Evolutionary conservation across 2,797 vertebrate genomes (phyloP), one percentile per base, ranked within the genome.

Genomic region (Crypturellus tataupa): DNA sequence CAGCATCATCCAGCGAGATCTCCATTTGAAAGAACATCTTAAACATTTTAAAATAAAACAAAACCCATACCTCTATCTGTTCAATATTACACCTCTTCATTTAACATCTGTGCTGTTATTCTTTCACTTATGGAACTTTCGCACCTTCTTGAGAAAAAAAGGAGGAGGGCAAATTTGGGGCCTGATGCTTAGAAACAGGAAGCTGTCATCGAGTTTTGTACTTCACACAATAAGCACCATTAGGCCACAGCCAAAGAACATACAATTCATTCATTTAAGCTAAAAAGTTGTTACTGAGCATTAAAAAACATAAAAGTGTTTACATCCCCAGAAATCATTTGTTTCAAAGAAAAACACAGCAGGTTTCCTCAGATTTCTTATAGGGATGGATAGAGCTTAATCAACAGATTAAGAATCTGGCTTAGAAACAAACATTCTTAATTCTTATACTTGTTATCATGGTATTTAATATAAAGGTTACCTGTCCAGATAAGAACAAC

Each of bases 31-130:
- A 92, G 64, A 93, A 20, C 71, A 83, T 67, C 78, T 89, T 90
- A 82, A 93, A 91, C 85, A 55, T 21, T 49, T 81, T 86, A 95
- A 93, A 91, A 55, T 47, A 75, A 15, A 91, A 83, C 44, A 76
- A 89, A 93, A 86, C 33, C 55, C 46, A 1, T 47, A 90, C 77
- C 69, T 94, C 85, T 79, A 91, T 59, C 84, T 59, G 35, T 75
- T 96, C 72, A 65, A 23, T 62, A 85, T 70, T 90, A 77, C 3
- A 90, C 25, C 37, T 89, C 78, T 92, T 93, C 80, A 85, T 96
- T 96, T 93, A 96, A 95, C 96, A 96, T 92, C 97, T 97, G 94
- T 78, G 67, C 47, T 87, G 75, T 69, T 95, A 49, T n/a, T 93
- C 71, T 85, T 89, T 51, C 47, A 51, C 47, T 81, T 56, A 80